Evolutionary conservation across 1,140 invertebrate species (phyloP).

Genomic region (Ylistrum balloti): DNA sequence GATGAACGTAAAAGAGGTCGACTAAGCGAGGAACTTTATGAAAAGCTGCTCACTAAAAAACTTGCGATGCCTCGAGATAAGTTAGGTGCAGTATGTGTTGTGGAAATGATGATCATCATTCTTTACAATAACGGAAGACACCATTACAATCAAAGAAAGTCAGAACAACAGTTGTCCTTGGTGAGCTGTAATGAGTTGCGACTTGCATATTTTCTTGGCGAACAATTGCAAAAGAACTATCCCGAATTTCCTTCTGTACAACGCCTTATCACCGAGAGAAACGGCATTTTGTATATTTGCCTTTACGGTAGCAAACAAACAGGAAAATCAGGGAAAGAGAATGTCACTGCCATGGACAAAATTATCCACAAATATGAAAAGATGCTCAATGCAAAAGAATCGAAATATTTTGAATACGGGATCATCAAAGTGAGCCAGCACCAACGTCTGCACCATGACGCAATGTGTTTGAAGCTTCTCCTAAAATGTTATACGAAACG

Average conservation of each 20-base stretch:
- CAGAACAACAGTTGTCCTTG: not conserved
- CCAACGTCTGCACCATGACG: slow-evolving; percentile 3
- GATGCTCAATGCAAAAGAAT: not conserved
- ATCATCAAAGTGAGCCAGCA: not conserved
- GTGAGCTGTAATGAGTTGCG: not conserved
- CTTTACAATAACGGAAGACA: not conserved
- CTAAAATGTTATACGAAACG: not conserved
- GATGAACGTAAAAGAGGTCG: not conserved
- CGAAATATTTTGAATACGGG: not conserved
- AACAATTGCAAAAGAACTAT: not conserved
- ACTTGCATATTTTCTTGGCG: not conserved
- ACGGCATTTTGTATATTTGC: not conserved
- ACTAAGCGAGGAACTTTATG: not conserved
- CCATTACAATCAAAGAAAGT: not conserved
- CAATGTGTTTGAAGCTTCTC: slow-evolving; percentile 4
- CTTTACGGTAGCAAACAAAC: not conserved
- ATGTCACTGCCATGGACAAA: not conserved
- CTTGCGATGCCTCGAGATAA: not conserved
- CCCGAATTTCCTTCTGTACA: not conserved
- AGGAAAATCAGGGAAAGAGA: not conserved
- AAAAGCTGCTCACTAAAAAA: not conserved
- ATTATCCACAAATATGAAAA: not conserved
- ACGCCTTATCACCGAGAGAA: not conserved
- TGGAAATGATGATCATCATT: not conserved
- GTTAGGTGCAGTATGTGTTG: not conserved